These are phyloP conservation scores for Hymenopus coronatus DNA, from an alignment of 2,888 invertebrate species.

Conservation along the genomic window DNA sequence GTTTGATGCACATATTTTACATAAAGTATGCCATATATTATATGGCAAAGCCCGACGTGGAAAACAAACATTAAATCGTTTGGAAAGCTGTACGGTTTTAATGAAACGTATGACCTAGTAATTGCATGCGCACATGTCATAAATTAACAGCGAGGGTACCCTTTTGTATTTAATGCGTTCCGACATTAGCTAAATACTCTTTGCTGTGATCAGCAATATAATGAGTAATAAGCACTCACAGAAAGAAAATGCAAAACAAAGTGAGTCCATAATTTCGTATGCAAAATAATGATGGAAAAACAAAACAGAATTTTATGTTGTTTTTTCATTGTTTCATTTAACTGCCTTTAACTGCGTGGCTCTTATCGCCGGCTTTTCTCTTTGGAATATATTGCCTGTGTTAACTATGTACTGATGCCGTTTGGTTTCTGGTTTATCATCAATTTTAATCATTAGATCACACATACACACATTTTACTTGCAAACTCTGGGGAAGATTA, in stretches of 20 bases:
- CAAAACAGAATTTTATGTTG: no score
- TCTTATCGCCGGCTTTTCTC: no score
- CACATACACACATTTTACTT: no score
- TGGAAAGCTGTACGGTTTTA: neutral
- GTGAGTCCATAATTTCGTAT: neutral
- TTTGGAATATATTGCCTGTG: no score
- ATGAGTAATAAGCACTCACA: neutral
- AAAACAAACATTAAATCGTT: neutral
- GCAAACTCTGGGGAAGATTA: no score
- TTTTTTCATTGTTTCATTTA: no score
- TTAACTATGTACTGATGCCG: no score
- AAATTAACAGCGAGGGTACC: neutral
- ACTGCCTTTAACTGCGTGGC: no score
- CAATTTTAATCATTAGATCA: no score
- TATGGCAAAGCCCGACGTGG: neutral
- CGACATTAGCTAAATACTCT: neutral
- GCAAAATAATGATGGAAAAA: neutral
- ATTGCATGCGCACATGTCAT: neutral
- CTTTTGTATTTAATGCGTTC: neutral
- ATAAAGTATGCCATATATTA: neutral
- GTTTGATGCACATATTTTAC: neutral
- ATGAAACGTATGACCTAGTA: neutral
- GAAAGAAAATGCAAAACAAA: neutral
- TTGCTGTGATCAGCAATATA: neutral
- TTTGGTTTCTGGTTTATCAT: no score